These are phyloP conservation scores for Muscicapa striata DNA, from an alignment of 2,797 vertebrate species.

Conservation along the genomic window DNA sequence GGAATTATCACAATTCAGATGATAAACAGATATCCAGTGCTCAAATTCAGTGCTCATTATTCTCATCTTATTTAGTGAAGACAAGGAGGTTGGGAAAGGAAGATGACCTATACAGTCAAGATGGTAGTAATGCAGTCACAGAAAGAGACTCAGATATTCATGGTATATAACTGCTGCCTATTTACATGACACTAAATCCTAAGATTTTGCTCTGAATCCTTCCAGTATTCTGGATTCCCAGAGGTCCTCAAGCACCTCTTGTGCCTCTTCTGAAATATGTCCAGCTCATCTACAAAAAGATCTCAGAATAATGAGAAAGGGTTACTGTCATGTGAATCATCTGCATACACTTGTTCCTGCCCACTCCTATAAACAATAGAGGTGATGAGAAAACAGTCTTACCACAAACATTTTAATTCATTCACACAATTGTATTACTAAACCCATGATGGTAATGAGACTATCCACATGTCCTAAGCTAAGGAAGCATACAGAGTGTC, in stretches of 20 bases:
- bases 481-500: background rate
- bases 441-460: background rate
- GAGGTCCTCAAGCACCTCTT: background rate
- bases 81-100: background rate
- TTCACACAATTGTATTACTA: background rate
- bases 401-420: background rate
- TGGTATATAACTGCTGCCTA: background rate
- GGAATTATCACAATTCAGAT: background rate
- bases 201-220: background rate
- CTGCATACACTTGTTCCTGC: background rate
- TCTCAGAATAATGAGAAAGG: background rate
- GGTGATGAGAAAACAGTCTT: background rate
- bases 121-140: background rate
- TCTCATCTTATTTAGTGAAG: background rate
- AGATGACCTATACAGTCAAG: background rate
- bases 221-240: background rate
- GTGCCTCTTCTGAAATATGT: background rate
- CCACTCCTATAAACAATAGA: background rate
- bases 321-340: background rate
- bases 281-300: background rate
- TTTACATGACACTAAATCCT: background rate
- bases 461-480: background rate
- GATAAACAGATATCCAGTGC: background rate
- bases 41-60: background rate
- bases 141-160: background rate